Evolutionary conservation across 2,888 invertebrate species (phyloP), one percentile per base, ranked within the genome.

Genomic region (Acleris laterana): DNA sequence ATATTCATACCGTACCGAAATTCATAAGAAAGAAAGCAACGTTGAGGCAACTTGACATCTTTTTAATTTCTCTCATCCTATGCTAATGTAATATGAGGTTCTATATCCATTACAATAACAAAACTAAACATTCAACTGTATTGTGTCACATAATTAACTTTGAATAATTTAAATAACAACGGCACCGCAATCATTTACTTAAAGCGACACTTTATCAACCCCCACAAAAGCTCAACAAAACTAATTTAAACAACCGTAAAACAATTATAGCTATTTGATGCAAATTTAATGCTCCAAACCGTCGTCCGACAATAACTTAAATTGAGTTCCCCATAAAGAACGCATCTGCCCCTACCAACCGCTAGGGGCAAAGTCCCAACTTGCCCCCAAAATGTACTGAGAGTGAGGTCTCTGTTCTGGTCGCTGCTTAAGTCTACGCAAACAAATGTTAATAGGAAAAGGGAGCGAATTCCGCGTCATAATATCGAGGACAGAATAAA

Each of bases 191-290:
- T 49, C 25, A 65, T 65, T 65, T 65, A 55, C 48, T 53, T 38
- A 59, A 44, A 48, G 50, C 59, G 49, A 67, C 57, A 51, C 53
- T 42, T 38, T 19, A 61, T 42, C 49, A 32, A 52, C 49, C 22
- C 51, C 16, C 44, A 70, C 65, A 70, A 68, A 64, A 69, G 56
- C 56, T 16, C 62, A 70, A 69, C 63, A 44, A 68, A 68, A 76
- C 71, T 72, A 70, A 70, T 72, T 69, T 68, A 70, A 73, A 77
- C 76, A 73, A 72, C 82, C 77, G 85, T 83, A 81, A 82, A 86
- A 82, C 89, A 90, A 89, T 90, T 85, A 91, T 87, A 81, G 78
- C 82, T 76, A 84, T 87, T 75, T 82, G 78, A 90, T 90, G 89
- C 89, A 88, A 90, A 91, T 90, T 81, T 83, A 82, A 85, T 85